These are phyloP conservation scores for Drosophila persimilis DNA, from an alignment of 1,140 invertebrate genomes.

Conservation along the genomic window DNA sequence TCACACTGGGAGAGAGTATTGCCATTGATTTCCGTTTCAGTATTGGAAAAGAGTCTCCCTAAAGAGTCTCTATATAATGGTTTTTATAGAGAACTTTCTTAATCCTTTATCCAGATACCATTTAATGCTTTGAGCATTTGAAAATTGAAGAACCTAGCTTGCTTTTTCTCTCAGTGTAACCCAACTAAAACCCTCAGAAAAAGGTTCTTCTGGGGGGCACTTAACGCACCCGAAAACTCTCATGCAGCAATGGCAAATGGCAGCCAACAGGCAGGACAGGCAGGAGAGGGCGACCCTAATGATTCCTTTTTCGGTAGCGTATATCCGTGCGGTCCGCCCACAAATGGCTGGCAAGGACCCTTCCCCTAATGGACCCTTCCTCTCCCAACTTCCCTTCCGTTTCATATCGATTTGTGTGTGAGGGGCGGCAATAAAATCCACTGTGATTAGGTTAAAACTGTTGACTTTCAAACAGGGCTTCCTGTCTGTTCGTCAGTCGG, in stretches of 20 bases:
- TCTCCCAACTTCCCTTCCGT: slow-evolving; percentile 7
- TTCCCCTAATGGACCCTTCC: slow-evolving; percentile 4
- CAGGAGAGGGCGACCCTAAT: slow-evolving; percentile 48
- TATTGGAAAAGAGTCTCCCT: no score
- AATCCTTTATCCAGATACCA: no score
- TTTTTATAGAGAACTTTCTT: no score
- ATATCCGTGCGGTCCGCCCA: slow-evolving; percentile 44
- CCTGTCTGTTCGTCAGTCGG: slow-evolving; percentile 6
- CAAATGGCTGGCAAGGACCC: slow-evolving; percentile 49
- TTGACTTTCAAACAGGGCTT: slow-evolving; percentile 75
- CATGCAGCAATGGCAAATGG: slow-evolving; percentile 58
- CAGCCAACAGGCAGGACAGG: background rate
- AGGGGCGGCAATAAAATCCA: slow-evolving; percentile 72
- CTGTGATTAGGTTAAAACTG: slow-evolving; percentile 81
- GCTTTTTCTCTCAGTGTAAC: slow-evolving; percentile 11
- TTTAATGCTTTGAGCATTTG: no score
- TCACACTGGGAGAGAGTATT: no score
- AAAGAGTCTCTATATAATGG: no score
- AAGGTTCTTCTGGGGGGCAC: slow-evolving; percentile 48
- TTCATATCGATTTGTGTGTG: slow-evolving; percentile 65
- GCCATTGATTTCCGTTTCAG: no score
- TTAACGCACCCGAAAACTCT: slow-evolving; percentile 76
- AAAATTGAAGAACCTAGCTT: no score
- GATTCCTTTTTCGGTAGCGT: slow-evolving; percentile 37
- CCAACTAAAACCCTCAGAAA: slow-evolving; percentile 23